phyloP scores from a whole-genome alignment of 2,888 invertebrate species.

The Patella ulyssiponensis region DNA sequence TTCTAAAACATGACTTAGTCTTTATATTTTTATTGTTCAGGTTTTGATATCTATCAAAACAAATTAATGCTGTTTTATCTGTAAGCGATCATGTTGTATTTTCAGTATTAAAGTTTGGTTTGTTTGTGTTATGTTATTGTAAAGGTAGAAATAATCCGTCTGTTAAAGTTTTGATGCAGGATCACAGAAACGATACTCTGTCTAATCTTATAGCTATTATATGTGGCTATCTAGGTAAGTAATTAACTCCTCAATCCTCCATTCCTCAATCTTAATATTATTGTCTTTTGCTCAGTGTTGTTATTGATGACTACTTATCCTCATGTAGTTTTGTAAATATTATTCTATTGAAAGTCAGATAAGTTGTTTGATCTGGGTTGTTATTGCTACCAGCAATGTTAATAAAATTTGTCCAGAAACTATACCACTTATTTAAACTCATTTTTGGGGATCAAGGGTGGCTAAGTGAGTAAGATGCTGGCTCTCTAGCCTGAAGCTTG shows the following conservation, averaged over 20 bases:
- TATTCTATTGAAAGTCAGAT: too few relatives aligned
- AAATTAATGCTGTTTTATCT: not conserved
- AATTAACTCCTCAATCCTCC: not conserved
- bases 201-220: conserved; percentile 73
- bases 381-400: too few relatives aligned
- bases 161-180: conserved; percentile 72
- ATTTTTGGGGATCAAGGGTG: too few relatives aligned
- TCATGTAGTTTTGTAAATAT: too few relatives aligned
- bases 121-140: conserved; percentile 61
- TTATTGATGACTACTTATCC: too few relatives aligned
- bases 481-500: too few relatives aligned
- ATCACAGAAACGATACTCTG: conserved; percentile 74
- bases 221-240: conserved; percentile 71
- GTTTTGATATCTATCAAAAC: not conserved
- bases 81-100: conserved; percentile 3
- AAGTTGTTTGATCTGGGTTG: too few relatives aligned
- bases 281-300: too few relatives aligned
- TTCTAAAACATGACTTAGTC: not conserved
- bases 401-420: too few relatives aligned
- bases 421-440: too few relatives aligned
- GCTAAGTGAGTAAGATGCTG: too few relatives aligned
- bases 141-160: conserved; percentile 60
- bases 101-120: conserved; percentile 65
- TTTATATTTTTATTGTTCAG: not conserved
- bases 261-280: too few relatives aligned